These are phyloP conservation scores for Neria commutata DNA, from an alignment of 2,888 invertebrate species.

Conservation along the genomic window DNA sequence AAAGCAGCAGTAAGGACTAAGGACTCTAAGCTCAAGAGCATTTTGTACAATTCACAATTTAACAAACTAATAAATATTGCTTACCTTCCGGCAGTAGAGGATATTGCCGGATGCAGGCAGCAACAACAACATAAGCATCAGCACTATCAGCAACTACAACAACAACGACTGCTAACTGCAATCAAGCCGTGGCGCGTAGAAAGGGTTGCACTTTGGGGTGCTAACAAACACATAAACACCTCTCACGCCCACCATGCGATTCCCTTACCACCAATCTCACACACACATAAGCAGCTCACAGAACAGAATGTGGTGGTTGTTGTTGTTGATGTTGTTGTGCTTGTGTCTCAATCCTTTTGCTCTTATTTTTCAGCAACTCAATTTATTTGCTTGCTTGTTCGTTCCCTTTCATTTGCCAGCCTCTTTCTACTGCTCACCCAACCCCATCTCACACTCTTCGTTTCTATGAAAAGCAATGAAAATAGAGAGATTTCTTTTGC, in stretches of 20 bases:
- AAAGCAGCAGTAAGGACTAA: background rate
- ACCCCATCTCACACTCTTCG: background rate
- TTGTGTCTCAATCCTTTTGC: background rate
- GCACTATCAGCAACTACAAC: no score
- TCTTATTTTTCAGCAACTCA: constrained; percentile 22
- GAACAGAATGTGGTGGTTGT: background rate
- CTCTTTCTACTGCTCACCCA: background rate
- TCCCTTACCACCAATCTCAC: background rate
- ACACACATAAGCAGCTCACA: background rate
- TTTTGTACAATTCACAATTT: constrained; percentile 54
- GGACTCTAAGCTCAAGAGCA: constrained; percentile 24
- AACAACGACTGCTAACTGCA: no score
- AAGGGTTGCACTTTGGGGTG: no score
- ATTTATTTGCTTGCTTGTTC: constrained; percentile 32
- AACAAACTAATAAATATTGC: constrained; percentile 59
- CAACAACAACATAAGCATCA: no score
- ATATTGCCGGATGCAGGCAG: constrained; percentile 33
- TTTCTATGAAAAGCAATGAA: constrained; percentile 34
- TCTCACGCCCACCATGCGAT: background rate
- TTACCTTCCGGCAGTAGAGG: constrained; percentile 51
- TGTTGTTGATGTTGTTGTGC: background rate
- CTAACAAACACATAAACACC: background rate
- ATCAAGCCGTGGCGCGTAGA: no score
- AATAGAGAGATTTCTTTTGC: constrained; percentile 52
- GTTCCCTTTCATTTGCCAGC: background rate